Percentiles rank a stretch among this genome's conserved stretches.
Conservation (phyloP, 2,113 vertebrate genomes). For the Erpornis zantholeuca region DNA sequence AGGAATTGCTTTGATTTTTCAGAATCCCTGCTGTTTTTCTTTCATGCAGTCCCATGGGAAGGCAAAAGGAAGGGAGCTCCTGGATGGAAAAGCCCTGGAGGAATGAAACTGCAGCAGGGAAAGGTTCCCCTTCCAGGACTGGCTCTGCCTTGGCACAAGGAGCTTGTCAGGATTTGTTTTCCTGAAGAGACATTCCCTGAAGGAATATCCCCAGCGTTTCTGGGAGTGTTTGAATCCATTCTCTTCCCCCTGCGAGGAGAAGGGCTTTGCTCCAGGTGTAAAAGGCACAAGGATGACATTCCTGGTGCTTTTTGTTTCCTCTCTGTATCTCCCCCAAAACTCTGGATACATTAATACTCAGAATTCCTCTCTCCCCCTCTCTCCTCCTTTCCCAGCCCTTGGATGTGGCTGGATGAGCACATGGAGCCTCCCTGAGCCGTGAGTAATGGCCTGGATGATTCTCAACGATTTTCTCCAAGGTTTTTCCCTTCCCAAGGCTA, state of each 20-base stretch:
- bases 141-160: background rate
- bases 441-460: background rate
- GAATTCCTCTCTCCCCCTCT: background rate
- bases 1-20: background rate
- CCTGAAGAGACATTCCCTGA: background rate
- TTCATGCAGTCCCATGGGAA: background rate
- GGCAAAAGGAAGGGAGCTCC: background rate
- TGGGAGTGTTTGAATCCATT: background rate
- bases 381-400: rapidly evolving
- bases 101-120: background rate
- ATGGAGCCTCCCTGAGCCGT: background rate
- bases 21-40: background rate
- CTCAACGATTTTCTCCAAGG: background rate
- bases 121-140: background rate
- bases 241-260: background rate
- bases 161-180: background rate
- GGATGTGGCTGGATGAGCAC: background rate
- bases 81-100: background rate
- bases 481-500: background rate
- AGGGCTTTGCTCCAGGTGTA: background rate
- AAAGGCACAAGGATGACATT: background rate
- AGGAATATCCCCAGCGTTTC: background rate
- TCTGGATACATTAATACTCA: rapidly evolving
- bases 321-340: background rate
- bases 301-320: background rate